A percentile compares a stretch with the other conserved stretches of the same genome.
Evolutionary conservation across 2,888 invertebrate species (phyloP).

Genomic region (Drosophila pegasa): DNA sequence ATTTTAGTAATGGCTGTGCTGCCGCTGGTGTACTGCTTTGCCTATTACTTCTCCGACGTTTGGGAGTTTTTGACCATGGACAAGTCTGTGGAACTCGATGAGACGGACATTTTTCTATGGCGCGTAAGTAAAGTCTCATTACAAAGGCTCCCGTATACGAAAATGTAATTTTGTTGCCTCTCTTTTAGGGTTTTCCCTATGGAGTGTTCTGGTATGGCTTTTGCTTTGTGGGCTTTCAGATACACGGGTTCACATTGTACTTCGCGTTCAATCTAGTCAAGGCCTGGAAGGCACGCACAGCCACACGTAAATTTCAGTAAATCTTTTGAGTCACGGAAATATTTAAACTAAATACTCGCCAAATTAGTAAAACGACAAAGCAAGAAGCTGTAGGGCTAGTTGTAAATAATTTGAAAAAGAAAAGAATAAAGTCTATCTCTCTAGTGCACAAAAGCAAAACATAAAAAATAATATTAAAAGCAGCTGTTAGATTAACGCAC

Average conservation of each 20-base stretch:
- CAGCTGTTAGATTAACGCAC: conserved; percentile 72
- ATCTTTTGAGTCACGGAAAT: conserved; percentile 26
- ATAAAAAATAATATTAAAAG: conserved; percentile 34
- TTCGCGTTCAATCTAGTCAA: conserved; percentile 93
- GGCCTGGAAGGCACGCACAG: conserved; percentile 93
- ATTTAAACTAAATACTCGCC: conserved; percentile 72
- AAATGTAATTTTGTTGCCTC: neutral
- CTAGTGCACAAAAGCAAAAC: conserved; percentile 66
- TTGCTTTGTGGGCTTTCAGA: conserved; percentile 93
- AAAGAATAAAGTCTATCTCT: conserved; percentile 39
- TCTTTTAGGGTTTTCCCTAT: conserved; percentile 92
- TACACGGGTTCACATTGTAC: conserved; percentile 93
- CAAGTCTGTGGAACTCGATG: conserved; percentile 87
- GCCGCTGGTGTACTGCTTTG: conserved; percentile 92
- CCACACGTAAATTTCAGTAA: conserved; percentile 89
- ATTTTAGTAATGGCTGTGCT: conserved; percentile 91
- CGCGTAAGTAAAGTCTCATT: conserved; percentile 87
- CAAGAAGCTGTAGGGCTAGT: conserved; percentile 64
- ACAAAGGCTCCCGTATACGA: neutral
- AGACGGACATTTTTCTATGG: conserved; percentile 91
- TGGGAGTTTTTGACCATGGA: conserved; percentile 90
- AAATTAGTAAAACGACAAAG: conserved; percentile 63
- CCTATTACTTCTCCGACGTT: conserved; percentile 94
- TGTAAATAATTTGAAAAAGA: conserved; percentile 72
- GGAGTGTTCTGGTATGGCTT: conserved; percentile 97